phyloP scores from a whole-genome alignment of 1,140 invertebrate species.

The Steinernema khuongi region DNA sequence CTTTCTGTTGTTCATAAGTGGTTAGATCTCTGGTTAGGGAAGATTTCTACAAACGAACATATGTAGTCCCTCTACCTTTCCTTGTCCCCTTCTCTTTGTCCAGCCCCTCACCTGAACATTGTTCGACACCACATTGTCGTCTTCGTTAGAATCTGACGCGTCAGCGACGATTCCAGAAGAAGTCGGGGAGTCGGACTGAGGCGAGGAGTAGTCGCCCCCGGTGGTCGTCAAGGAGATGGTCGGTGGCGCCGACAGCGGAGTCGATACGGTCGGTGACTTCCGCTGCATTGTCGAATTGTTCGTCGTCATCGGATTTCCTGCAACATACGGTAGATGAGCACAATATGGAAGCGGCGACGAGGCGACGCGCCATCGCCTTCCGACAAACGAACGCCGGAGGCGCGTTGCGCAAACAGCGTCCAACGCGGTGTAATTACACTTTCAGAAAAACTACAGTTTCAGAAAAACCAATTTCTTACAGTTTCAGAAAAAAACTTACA shows the following conservation, averaged over 20 bases:
- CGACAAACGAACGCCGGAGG: background rate
- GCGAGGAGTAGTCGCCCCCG: background rate
- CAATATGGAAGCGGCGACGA: background rate
- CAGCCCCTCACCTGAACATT: background rate
- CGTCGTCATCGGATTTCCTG: background rate
- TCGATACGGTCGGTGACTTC: background rate
- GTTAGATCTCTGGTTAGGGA: no score
- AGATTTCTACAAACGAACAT: no score
- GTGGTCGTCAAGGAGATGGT: background rate
- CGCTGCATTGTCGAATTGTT: background rate
- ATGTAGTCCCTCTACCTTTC: no score
- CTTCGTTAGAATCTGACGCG: background rate
- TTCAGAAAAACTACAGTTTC: no score
- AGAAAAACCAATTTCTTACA: no score
- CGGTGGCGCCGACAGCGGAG: constrained; percentile 1
- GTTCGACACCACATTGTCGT: background rate
- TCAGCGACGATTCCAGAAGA: constrained; percentile 5
- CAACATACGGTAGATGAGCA: background rate
- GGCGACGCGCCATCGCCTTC: background rate
- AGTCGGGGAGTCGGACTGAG: background rate
- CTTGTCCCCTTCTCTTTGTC: no score
- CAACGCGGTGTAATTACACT: background rate
- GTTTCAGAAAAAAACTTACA: no score
- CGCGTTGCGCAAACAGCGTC: background rate
- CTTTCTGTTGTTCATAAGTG: no score